Conservation (phyloP, 2,888 invertebrate genomes). For the Dioctria rufipes region DNA sequence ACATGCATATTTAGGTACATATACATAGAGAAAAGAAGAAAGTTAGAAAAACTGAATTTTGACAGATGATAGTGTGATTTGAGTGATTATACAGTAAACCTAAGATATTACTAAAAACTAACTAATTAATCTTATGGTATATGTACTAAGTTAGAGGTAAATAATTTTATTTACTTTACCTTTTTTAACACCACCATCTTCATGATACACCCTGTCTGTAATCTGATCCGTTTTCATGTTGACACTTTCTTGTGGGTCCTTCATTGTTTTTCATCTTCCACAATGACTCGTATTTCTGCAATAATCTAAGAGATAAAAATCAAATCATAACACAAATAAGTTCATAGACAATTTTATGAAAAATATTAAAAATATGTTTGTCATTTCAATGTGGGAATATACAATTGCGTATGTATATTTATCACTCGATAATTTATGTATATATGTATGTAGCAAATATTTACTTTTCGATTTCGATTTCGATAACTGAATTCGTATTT, state of each 20-base stretch:
- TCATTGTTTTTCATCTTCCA: slow-evolving; percentile 53
- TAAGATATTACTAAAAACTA: neutral
- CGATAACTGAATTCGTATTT: slow-evolving; percentile 1
- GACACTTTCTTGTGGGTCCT: slow-evolving; percentile 52
- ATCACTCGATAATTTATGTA: neutral
- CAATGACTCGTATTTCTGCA: slow-evolving; percentile 12
- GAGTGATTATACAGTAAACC: neutral
- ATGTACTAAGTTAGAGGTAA: neutral
- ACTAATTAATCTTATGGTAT: neutral
- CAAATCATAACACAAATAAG: neutral
- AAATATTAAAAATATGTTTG: slow-evolving; percentile 23
- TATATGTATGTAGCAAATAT: neutral
- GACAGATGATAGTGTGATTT: neutral
- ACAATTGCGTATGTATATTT: neutral
- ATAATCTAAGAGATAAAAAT: neutral
- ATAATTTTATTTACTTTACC: slow-evolving; percentile 11
- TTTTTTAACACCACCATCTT: slow-evolving; percentile 30
- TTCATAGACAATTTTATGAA: slow-evolving; percentile 1
- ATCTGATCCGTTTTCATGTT: slow-evolving; percentile 49
- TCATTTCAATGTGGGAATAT: slow-evolving; percentile 8
- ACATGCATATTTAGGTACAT: no score
- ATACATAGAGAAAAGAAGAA: neutral
- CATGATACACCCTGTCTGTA: slow-evolving; percentile 49
- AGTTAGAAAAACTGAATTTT: neutral
- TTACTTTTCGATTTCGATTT: slow-evolving; percentile 24